Conservation (phyloP, 2,888 invertebrate genomes). For the Cyclophora albipunctata region DNA sequence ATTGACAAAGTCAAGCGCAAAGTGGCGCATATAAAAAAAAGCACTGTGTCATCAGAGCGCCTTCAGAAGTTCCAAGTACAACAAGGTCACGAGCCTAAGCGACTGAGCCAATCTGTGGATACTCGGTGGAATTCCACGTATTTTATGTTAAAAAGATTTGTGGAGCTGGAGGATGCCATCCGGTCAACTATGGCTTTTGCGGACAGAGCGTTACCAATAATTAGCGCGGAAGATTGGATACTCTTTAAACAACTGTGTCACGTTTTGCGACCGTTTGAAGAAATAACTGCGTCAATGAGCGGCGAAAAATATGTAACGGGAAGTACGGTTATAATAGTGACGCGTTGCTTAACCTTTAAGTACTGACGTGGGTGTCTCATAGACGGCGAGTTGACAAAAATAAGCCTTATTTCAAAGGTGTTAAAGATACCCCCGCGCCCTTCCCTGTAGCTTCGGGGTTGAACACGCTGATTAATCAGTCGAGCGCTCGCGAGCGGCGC, state of each 20-base stretch:
- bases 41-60: slow-evolving; percentile 14
- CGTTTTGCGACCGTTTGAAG: slow-evolving; percentile 21
- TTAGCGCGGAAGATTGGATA: slow-evolving; percentile 19
- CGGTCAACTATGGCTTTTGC: slow-evolving; percentile 12
- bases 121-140: slow-evolving; percentile 26
- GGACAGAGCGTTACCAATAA: slow-evolving; percentile 9
- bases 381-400: too few relatives aligned
- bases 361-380: too few relatives aligned
- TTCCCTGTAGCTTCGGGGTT: too few relatives aligned
- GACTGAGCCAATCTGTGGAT: slow-evolving; percentile 21
- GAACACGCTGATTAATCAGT: too few relatives aligned
- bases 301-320: slow-evolving; percentile 22
- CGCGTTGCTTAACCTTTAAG: slow-evolving; percentile 21
- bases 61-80: slow-evolving; percentile 19
- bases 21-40: slow-evolving; percentile 18
- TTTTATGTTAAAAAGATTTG: slow-evolving; percentile 22
- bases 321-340: slow-evolving; percentile 20
- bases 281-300: slow-evolving; percentile 16
- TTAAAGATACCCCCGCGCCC: too few relatives aligned
- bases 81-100: slow-evolving; percentile 15
- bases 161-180: slow-evolving; percentile 19
- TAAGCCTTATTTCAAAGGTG: too few relatives aligned
- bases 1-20: slow-evolving; percentile 19
- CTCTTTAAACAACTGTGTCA: slow-evolving; percentile 9
- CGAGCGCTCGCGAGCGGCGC: too few relatives aligned